Base-by-base conservation (phyloP, 2,888 invertebrate genomes). In the Stegana nigrithorax region DNA sequence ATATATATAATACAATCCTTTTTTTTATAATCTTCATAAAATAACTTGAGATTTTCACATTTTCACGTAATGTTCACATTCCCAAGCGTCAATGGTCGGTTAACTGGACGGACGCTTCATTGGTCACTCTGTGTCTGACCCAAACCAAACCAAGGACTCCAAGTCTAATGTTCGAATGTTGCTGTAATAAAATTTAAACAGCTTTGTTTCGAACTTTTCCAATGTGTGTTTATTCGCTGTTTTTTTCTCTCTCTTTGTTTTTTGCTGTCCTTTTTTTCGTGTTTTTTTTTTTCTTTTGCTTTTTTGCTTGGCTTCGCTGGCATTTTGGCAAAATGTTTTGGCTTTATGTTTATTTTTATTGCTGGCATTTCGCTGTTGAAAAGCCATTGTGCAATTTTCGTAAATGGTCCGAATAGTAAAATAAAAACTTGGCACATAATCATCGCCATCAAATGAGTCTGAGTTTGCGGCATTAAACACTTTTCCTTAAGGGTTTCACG, bases 301-400 rank as follows among this genome's bases (percentile, higher is more conserved):
- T 32, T 19, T 19, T 4, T 21, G 12, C 21, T 55, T 36, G 39
- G 39, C 39, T 14, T 14, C 14, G 39, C n/a, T n/a, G n/a, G n/a
- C n/a, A n/a, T 23, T 55, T 55, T 55, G 12, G 7, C 21, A 17
- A 50, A 50, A 50, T 53, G 10, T 14, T 55, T 36, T 21, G n/a
- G 12, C 21, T 55, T 55, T 36, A 55, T 36, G 53, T 26, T 36
- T n/a, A 36, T 55, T 55, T 55, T 55, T 55, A 55, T 32, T 32
- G 19, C 29, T 29, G 6, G 5, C 39, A n/a, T 39, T 23, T 53
- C 7, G 5, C 27, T 36, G 32, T 36, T 12, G 12, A n/a, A n/a
- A 55, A 21, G 53, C 21, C 7, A 36, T 36, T 23, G 10, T 21
- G 29, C 36, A 4, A 55, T 55, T 55, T 27, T 36, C 32, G 5